phyloP scores from a whole-genome alignment of 2,888 invertebrate species.

The Drosophila pseudotalamancana region DNA sequence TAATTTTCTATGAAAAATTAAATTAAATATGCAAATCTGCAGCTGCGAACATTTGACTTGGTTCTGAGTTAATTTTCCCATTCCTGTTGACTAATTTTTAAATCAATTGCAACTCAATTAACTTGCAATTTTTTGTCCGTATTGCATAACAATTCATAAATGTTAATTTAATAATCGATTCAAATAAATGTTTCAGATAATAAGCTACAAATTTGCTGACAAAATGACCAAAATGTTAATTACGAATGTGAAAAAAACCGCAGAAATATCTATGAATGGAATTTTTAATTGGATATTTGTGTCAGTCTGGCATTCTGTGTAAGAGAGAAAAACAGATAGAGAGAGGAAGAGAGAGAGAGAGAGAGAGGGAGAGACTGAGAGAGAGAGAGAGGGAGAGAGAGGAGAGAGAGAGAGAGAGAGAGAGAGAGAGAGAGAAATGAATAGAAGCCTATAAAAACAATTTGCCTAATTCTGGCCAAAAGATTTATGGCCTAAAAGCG shows the following conservation, averaged over 20 bases:
- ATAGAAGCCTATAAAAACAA: slow-evolving; percentile 20
- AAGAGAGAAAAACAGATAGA: not conserved
- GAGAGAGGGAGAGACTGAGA: not conserved
- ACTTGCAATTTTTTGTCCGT: slow-evolving; percentile 33
- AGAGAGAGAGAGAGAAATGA: not conserved
- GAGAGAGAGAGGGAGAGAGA: not conserved
- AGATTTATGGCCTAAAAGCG: slow-evolving; percentile 62
- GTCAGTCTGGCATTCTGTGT: slow-evolving; percentile 9
- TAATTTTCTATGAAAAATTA: slow-evolving; percentile 48
- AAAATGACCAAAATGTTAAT: slow-evolving; percentile 50
- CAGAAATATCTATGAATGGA: slow-evolving; percentile 43
- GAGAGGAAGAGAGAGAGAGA: not conserved
- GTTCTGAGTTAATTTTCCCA: not conserved
- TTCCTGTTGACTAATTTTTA: slow-evolving; percentile 11
- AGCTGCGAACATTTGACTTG: slow-evolving; percentile 12
- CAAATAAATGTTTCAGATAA: slow-evolving; percentile 53
- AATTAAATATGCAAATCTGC: slow-evolving; percentile 63
- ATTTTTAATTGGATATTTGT: slow-evolving; percentile 45
- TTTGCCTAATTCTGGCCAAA: slow-evolving; percentile 14
- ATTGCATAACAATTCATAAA: slow-evolving; percentile 5
- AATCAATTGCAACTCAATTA: slow-evolving; percentile 44
- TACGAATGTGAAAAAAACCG: slow-evolving; percentile 46
- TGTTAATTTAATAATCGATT: slow-evolving; percentile 36
- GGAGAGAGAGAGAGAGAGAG: slow-evolving; percentile 4
- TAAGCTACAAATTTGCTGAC: slow-evolving; percentile 32